Evolutionary conservation across 2,888 invertebrate genomes (phyloP), one percentile per base, ranked within the genome.

Genomic region (Drosophila recens): DNA sequence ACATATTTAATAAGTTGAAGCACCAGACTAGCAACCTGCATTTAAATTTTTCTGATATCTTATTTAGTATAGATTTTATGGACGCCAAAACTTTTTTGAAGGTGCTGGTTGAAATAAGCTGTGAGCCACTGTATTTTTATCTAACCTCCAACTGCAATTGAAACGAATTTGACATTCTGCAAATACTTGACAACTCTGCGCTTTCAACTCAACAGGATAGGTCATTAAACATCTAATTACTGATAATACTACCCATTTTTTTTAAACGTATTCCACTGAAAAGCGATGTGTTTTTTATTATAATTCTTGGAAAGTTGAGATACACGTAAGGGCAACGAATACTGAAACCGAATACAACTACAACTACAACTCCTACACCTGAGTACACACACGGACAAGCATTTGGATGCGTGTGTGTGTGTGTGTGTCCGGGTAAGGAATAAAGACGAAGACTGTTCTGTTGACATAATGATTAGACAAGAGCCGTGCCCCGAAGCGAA

Each of bases 391-490:
- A 45, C 9, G 3, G 17, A 56, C 17, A 57, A n/a, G 36, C 51
- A 48, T 15, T 30, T 27, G 46, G 6, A 11, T n/a, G 6, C 10
- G 42, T 13, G 11, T 61, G n/a, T 9, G 6, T 13, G n/a, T 9
- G 51, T 9, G 52, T 40, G 2, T 27, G 27, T 33, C 15, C 5
- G 62, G 17, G 36, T 48, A 56, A 59, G 65, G 75, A 54, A 58
- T 46, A 49, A 48, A 54, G 58, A 20, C 20, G 36, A 13, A 66
- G 54, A 61, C 71, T 20, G 17, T 58, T 42, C 15, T 79, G 64
- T 89, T 89, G 85, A 76, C 73, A 76, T 46, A 85, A 76, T 88
- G 83, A 84, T 84, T 84, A 84, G 83, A 90, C 88, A 84, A 84
- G 72, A 79, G 82, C 67, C 66, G 61, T 63, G 61, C 79, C 68